Evolutionary conservation across 2,797 vertebrate species (phyloP).

Genomic region (Hemitrygon akajei): DNA sequence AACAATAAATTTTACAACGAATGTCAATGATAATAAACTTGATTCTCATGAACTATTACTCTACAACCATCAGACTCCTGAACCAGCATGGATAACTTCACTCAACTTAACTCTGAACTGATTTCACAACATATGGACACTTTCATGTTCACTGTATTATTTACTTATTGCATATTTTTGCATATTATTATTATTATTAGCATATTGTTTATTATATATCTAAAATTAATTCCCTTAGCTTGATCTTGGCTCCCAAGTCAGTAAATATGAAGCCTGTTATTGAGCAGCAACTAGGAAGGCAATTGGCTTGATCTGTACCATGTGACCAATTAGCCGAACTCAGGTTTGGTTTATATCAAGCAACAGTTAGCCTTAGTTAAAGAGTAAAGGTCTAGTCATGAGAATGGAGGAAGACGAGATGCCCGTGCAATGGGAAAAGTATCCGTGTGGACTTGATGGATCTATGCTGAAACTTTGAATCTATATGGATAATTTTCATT

Average conservation of each 20-base stretch:
- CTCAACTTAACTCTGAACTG: too few species aligned
- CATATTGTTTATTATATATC: neutral
- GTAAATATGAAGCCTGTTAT: neutral
- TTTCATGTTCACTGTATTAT: too few species aligned
- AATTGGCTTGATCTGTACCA: neutral
- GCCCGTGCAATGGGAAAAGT: too few species aligned
- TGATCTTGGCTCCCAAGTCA: neutral
- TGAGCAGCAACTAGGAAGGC: neutral
- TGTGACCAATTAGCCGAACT: neutral
- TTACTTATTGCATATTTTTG: too few species aligned
- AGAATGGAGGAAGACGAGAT: neutral
- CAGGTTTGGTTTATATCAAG: neutral
- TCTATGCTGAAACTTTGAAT: neutral
- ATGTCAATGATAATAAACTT: too few species aligned
- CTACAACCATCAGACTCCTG: too few species aligned
- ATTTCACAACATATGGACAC: too few species aligned
- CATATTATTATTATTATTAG: too few species aligned
- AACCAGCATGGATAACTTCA: too few species aligned
- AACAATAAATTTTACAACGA: too few species aligned
- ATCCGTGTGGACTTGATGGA: neutral
- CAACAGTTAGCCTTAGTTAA: neutral
- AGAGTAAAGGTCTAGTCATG: neutral
- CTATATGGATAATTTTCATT: neutral
- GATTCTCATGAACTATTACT: too few species aligned
- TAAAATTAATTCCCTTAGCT: neutral